phyloP scores from a whole-genome alignment of 2,888 invertebrate species.

The Colostygia pectinataria region DNA sequence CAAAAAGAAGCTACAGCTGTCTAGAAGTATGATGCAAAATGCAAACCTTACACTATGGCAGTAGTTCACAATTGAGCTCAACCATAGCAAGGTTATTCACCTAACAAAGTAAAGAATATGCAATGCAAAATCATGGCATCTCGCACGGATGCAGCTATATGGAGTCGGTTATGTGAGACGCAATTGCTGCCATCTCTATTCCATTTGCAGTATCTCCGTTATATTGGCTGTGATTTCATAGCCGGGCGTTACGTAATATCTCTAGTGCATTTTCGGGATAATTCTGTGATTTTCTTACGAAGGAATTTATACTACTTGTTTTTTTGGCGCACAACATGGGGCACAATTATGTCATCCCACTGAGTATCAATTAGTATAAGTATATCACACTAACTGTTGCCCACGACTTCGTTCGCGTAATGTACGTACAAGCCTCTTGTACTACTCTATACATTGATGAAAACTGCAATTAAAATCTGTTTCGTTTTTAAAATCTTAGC shows the following conservation, averaged over 20 bases:
- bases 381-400: no score
- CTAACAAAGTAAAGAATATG: slow-evolving; percentile 16
- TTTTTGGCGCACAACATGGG: slow-evolving; percentile 3
- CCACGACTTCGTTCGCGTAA: no score
- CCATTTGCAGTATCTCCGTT: slow-evolving; percentile 69
- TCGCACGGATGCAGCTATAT: slow-evolving; percentile 22
- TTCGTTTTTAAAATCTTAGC: no score
- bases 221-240: slow-evolving; percentile 59
- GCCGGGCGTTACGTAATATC: slow-evolving; percentile 16
- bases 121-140: slow-evolving; percentile 15
- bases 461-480: no score
- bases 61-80: slow-evolving; percentile 5
- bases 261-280: slow-evolving; percentile 9
- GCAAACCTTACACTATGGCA: background rate
- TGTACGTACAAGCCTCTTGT: no score
- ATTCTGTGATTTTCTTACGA: slow-evolving; percentile 1
- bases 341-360: background rate
- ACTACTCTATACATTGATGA: no score
- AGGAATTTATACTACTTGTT: no score
- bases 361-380: no score
- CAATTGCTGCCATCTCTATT: slow-evolving; percentile 54
- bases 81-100: slow-evolving; percentile 6
- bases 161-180: slow-evolving; percentile 32
- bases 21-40: no score
- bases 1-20: no score